phyloP scores from a whole-genome alignment of 2,888 invertebrate species.

The Aromia moschata region DNA sequence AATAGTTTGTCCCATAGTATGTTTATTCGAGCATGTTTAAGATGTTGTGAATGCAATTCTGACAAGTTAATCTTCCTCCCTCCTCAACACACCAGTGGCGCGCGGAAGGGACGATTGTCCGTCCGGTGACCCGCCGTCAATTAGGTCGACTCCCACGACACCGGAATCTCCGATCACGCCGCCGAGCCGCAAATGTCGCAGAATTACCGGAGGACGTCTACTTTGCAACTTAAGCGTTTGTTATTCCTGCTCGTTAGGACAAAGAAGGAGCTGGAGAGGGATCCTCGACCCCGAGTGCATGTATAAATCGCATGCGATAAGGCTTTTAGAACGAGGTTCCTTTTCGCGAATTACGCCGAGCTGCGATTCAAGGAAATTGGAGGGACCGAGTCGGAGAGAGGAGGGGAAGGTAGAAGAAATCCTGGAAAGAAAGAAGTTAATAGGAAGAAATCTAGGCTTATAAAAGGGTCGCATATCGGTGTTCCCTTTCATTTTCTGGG shows the following conservation, averaged over 20 bases:
- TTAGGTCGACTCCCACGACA: neutral
- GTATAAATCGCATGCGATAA: neutral
- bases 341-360: neutral
- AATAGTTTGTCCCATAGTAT: too few relatives aligned
- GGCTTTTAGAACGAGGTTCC: neutral
- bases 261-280: neutral
- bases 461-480: too few relatives aligned
- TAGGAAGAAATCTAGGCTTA: too few relatives aligned
- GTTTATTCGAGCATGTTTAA: too few relatives aligned
- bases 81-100: too few relatives aligned
- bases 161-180: neutral
- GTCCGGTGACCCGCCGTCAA: neutral
- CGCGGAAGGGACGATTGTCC: neutral
- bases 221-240: slow-evolving; percentile 2
- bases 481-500: too few relatives aligned
- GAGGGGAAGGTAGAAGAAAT: too few relatives aligned
- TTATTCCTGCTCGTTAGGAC: neutral
- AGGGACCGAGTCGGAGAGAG: too few relatives aligned
- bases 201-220: neutral
- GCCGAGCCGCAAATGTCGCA: neutral
- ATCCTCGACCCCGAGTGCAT: neutral
- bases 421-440: too few relatives aligned
- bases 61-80: too few relatives aligned
- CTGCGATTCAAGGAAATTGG: neutral
- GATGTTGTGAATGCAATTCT: too few relatives aligned